Percentiles rank a stretch among this genome's conserved stretches.
These are phyloP conservation scores for Gnatocerus cornutus DNA, from an alignment of 2,888 invertebrate species.

Conservation along the genomic window DNA sequence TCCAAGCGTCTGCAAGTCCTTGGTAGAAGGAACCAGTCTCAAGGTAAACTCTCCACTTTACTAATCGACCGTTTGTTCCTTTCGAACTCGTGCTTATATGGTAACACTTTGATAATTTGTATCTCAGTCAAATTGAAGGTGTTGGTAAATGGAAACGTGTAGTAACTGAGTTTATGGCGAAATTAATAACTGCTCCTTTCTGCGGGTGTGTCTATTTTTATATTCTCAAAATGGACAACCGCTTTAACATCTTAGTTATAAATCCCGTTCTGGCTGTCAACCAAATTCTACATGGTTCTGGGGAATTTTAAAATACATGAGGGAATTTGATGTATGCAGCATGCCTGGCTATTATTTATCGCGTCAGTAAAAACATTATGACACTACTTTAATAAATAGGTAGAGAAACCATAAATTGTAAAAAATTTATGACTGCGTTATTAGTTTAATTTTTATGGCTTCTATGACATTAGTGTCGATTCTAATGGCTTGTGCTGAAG, in stretches of 20 bases:
- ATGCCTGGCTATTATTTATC: conserved; percentile 7
- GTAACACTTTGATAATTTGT: neutral
- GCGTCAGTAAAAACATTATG: conserved; percentile 14
- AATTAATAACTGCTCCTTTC: neutral
- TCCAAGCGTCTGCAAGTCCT: neutral
- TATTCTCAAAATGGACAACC: neutral
- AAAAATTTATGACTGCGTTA: conserved; percentile 13
- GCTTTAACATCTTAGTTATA: neutral
- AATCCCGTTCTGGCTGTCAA: conserved; percentile 6
- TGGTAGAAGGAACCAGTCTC: conserved; percentile 26
- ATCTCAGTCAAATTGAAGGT: neutral
- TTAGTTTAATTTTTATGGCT: conserved; percentile 27
- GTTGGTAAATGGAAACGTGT: neutral
- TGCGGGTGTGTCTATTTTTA: conserved; percentile 5
- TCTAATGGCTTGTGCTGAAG: neutral
- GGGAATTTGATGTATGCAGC: conserved; percentile 5
- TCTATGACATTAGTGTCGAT: conserved; percentile 23
- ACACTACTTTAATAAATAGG: conserved; percentile 16
- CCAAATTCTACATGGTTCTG: neutral
- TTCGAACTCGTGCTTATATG: conserved; percentile 11
- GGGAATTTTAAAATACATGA: neutral
- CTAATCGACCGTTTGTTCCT: conserved; percentile 13
- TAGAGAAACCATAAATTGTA: conserved; percentile 23
- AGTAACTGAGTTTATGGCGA: neutral
- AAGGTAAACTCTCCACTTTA: conserved; percentile 22